Conservation (phyloP, 2,888 invertebrate genomes). For the Eumerus sabulonum region DNA sequence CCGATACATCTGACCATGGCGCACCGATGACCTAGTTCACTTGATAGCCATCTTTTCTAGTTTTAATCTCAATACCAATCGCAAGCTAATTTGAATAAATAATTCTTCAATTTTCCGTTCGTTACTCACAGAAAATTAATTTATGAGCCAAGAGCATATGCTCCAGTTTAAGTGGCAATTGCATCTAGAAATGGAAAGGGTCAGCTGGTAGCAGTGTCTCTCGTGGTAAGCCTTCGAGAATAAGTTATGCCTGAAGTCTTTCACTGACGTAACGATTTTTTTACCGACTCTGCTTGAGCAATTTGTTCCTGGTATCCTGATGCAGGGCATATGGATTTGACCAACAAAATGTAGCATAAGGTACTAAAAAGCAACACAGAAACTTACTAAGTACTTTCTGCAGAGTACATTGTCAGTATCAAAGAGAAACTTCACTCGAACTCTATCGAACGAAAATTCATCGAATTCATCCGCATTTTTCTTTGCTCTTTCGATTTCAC, state of each 20-base stretch:
- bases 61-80: constrained; percentile 18
- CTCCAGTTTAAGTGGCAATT: constrained; percentile 57
- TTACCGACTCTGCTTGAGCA: too few species aligned
- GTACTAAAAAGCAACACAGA: constrained; percentile 19
- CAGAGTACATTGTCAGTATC: constrained; percentile 13
- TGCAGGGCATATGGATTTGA: too few species aligned
- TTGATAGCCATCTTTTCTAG: not conserved
- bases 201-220: constrained; percentile 29
- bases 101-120: constrained; percentile 58
- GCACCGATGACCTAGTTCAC: constrained; percentile 6
- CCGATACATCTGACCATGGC: not conserved
- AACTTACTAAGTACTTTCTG: constrained; percentile 26
- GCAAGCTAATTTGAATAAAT: constrained; percentile 51
- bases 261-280: too few species aligned
- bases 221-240: too few species aligned
- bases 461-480: too few species aligned
- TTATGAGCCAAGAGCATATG: constrained; percentile 39
- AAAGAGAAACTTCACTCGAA: constrained; percentile 29
- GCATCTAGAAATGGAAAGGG: constrained; percentile 64
- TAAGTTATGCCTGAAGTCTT: too few species aligned
- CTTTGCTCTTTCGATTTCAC: too few species aligned
- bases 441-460: too few species aligned
- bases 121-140: constrained; percentile 45
- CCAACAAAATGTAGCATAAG: not conserved
- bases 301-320: too few species aligned